Evolutionary conservation across 2,113 vertebrate species (phyloP).

Genomic region (Anguilla rostrata): DNA sequence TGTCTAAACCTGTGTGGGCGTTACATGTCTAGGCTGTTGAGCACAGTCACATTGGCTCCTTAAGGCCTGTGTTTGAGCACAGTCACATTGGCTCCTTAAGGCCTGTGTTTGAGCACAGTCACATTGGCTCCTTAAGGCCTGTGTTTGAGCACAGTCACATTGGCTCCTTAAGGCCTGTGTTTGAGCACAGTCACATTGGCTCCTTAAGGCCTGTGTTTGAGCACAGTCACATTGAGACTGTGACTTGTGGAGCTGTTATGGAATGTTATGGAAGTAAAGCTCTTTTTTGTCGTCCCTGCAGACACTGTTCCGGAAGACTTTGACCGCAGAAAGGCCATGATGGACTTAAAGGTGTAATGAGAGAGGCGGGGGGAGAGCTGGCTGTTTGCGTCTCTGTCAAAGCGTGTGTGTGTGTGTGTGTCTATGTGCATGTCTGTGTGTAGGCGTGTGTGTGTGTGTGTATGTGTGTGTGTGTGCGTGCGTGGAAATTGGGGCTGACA

Average conservation of each 20-base stretch:
- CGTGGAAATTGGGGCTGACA: neutral
- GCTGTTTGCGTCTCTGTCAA: neutral
- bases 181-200: no score
- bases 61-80: no score
- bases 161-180: no score
- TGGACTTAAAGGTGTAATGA: conserved; percentile 23
- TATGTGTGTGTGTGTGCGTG: neutral
- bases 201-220: neutral
- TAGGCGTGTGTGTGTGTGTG: neutral
- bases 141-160: no score
- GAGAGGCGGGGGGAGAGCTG: neutral
- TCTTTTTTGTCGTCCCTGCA: conserved; percentile 14
- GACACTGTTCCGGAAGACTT: conserved; percentile 50
- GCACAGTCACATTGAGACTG: neutral
- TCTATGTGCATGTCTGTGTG: conserved; percentile 3
- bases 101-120: no score
- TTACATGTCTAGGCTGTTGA: no score
- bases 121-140: no score
- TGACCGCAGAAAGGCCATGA: conserved; percentile 31
- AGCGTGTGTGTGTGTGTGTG: conserved; percentile 8
- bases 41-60: no score
- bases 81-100: no score
- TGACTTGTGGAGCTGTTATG: no score
- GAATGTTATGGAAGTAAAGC: neutral
- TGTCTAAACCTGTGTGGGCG: no score